phyloP scores from a whole-genome alignment of 1,140 invertebrate genomes.

The Heliconius eleuchia region DNA sequence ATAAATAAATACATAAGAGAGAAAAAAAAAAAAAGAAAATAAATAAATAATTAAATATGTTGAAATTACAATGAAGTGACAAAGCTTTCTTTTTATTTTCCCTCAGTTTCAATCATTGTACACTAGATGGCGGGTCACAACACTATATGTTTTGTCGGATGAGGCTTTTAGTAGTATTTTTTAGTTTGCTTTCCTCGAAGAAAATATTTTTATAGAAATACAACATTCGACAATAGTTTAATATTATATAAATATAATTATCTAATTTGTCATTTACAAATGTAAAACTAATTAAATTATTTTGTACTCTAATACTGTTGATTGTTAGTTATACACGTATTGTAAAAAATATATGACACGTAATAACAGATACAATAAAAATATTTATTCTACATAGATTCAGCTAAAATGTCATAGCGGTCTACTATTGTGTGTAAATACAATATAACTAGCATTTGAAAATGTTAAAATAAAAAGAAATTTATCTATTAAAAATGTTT shows the following conservation, averaged over 20 bases:
- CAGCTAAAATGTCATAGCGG: not conserved
- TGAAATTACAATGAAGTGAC: too few species aligned
- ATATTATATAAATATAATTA: not conserved
- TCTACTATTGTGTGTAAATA: not conserved
- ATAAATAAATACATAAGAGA: too few species aligned
- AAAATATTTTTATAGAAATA: not conserved
- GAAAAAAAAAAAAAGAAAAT: too few species aligned
- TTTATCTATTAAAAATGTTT: not conserved
- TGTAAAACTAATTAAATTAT: slow-evolving; percentile 9
- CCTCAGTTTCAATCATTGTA: too few species aligned
- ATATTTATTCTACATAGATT: not conserved
- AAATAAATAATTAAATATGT: too few species aligned
- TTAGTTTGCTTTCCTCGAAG: too few species aligned
- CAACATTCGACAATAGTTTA: not conserved
- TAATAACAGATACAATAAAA: not conserved
- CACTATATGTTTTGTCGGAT: too few species aligned
- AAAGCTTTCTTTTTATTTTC: too few species aligned
- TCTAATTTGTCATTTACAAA: not conserved
- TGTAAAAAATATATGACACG: not conserved
- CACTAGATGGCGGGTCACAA: too few species aligned
- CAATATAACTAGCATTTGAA: not conserved
- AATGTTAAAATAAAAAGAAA: not conserved
- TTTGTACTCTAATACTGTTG: slow-evolving; percentile 9
- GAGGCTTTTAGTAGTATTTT: too few species aligned
- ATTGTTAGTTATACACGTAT: not conserved